Percentiles rank a stretch among this genome's conserved stretches.
These are phyloP conservation scores for Melipona bicolor DNA, from an alignment of 2,888 invertebrate species.

Conservation along the genomic window DNA sequence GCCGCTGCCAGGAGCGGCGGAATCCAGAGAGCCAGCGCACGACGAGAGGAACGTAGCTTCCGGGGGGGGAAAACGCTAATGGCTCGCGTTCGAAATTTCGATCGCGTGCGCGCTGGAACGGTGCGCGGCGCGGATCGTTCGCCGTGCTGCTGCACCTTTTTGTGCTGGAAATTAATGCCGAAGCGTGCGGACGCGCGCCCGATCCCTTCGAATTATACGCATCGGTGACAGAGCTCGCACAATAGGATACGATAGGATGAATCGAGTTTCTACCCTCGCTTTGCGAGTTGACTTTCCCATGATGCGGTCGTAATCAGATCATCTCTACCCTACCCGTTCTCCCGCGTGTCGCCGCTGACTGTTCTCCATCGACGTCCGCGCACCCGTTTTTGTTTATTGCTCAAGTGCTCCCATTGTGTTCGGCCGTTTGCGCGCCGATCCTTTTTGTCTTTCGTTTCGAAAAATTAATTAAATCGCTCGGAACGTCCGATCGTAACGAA, in stretches of 20 bases:
- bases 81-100: slow-evolving; percentile 30
- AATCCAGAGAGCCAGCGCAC: slow-evolving; percentile 2
- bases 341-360: slow-evolving; percentile 23
- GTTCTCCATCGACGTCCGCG: slow-evolving; percentile 26
- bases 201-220: slow-evolving; percentile 73
- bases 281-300: slow-evolving; percentile 82
- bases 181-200: slow-evolving; percentile 62
- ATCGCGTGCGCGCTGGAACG: background rate
- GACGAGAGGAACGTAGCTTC: background rate
- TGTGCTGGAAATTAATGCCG: slow-evolving; percentile 76
- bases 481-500: background rate
- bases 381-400: slow-evolving; percentile 54
- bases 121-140: background rate
- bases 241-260: slow-evolving; percentile 74
- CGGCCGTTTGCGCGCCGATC: background rate
- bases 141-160: slow-evolving; percentile 45
- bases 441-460: background rate
- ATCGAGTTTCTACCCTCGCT: slow-evolving; percentile 71
- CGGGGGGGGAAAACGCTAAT: slow-evolving; percentile 12
- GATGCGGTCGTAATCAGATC: slow-evolving; percentile 82
- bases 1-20: background rate
- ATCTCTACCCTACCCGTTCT: slow-evolving; percentile 62
- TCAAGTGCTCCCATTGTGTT: slow-evolving; percentile 45
- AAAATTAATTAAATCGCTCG: slow-evolving; percentile 42
- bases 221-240: slow-evolving; percentile 75